These are phyloP conservation scores for Glyphotaelius pellucidus DNA, from an alignment of 2,888 invertebrate species.

Conservation along the genomic window DNA sequence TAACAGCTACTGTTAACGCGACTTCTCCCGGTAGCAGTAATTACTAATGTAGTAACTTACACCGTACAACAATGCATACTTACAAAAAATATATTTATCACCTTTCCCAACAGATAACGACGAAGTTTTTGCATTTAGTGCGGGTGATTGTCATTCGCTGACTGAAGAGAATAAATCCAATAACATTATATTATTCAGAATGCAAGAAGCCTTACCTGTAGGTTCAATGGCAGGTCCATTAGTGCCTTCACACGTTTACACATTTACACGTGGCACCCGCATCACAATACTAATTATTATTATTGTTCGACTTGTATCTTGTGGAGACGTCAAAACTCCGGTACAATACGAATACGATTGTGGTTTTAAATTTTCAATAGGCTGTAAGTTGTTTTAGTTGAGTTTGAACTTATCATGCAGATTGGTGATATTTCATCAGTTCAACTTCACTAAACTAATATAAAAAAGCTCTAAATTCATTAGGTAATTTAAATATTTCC, in stretches of 20 bases:
- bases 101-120: neutral
- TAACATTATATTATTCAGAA: neutral
- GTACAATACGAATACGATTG: neutral
- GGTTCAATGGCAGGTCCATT: neutral
- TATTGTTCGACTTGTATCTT: neutral
- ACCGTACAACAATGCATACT: neutral
- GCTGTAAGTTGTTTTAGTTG: neutral
- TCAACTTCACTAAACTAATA: no score
- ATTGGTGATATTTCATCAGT: no score
- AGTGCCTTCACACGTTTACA: neutral
- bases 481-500: no score
- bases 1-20: neutral
- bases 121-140: neutral
- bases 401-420: no score
- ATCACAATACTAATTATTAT: constrained; percentile 2
- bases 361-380: neutral
- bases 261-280: neutral
- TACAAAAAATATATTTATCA: neutral
- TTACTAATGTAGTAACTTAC: neutral
- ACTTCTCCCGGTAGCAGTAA: neutral
- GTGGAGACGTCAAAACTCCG: neutral
- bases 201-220: neutral
- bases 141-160: constrained; percentile 19
- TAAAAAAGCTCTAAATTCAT: no score
- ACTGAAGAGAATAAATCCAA: neutral